These are phyloP conservation scores for Caenorhabditis sulstoni DNA, from an alignment of 2,888 invertebrate genomes.

Conservation along the genomic window DNA sequence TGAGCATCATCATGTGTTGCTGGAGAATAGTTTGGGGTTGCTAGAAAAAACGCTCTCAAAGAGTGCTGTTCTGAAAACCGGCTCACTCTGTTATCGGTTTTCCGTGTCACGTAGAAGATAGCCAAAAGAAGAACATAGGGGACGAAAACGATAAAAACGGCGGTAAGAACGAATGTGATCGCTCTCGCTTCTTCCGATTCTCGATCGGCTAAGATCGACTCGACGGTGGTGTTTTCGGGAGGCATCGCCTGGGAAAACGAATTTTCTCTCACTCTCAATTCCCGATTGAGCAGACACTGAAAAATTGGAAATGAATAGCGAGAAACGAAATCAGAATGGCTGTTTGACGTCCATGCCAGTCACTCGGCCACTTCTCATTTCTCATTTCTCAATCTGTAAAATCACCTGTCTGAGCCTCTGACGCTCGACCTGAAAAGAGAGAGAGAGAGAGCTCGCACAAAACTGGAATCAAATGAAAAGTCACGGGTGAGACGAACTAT, in stretches of 20 bases:
- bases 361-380: no score
- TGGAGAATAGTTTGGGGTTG: conserved; percentile 24
- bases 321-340: no score
- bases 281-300: conserved; percentile 5
- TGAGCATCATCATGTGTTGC: background rate
- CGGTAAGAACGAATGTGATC: background rate
- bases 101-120: conserved; percentile 20
- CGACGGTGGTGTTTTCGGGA: background rate
- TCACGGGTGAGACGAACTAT: no score
- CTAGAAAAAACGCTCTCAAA: conserved; percentile 14
- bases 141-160: conserved; percentile 8
- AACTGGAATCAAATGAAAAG: no score
- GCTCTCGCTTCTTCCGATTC: background rate
- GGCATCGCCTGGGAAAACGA: background rate
- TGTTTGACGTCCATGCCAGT: background rate
- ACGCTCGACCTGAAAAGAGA: no score
- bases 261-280: no score
- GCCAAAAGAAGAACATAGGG: conserved; percentile 22
- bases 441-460: no score
- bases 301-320: conserved; percentile 6
- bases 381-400: no score
- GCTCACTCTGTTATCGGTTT: conserved; percentile 37
- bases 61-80: background rate
- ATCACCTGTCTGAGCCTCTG: no score
- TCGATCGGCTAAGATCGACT: background rate